A percentile compares a stretch with the other conserved stretches of the same genome.
phyloP scores from a whole-genome alignment of 2,113 vertebrate species.

The Pitta sordida region DNA sequence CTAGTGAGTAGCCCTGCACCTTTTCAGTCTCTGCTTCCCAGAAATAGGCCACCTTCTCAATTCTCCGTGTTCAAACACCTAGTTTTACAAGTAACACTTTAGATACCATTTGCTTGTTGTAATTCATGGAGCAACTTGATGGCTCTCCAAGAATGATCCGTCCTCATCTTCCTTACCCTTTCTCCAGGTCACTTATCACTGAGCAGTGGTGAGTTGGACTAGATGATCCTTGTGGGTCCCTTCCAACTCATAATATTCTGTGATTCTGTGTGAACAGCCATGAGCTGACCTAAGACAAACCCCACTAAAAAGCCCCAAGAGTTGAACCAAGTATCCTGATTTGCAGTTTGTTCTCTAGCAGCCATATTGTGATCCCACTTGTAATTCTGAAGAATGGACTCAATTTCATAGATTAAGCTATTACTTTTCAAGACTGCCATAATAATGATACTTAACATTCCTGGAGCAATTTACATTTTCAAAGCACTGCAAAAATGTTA shows the following conservation, averaged over 20 bases:
- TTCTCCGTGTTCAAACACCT: background rate
- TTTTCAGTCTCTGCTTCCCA: background rate
- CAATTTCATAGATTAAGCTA: conserved; percentile 14
- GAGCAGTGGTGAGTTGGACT: too few relatives aligned
- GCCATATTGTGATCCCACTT: background rate
- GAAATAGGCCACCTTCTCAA: background rate
- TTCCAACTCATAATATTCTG: too few relatives aligned
- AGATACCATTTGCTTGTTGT: background rate
- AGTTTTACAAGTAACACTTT: background rate
- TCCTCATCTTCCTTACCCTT: background rate
- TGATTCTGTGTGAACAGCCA: too few relatives aligned
- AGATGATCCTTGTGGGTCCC: too few relatives aligned
- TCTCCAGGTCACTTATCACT: background rate
- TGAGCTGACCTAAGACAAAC: background rate
- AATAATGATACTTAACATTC: conserved; percentile 27
- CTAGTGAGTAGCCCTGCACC: background rate
- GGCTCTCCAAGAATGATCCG: background rate
- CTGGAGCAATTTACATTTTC: conserved; percentile 27
- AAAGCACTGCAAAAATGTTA: conserved; percentile 31
- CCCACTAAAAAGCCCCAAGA: background rate
- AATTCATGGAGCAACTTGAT: background rate
- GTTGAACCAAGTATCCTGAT: background rate
- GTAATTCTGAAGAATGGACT: background rate
- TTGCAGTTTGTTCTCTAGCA: background rate
- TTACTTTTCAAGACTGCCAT: conserved; percentile 17